Base-by-base conservation (phyloP, 1,140 invertebrate species). In the Drosophila carrolli region DNA sequence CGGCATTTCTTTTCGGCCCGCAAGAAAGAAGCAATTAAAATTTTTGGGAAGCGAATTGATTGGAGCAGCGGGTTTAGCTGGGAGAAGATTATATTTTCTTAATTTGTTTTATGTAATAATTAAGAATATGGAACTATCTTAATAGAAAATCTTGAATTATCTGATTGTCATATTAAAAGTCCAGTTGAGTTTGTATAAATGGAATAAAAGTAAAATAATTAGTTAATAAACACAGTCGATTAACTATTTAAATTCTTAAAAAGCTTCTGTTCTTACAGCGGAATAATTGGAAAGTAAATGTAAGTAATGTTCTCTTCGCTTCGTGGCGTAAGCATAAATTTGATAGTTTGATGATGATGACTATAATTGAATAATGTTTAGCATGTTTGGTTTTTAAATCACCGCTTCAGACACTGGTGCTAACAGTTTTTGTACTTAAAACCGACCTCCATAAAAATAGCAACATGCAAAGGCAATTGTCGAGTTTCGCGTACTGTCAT, bases 381-480 rank as follows among this genome's bases (percentile, higher is more conserved):
- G 43, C 48, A 38, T 55, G 58, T 41, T 68, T 50, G 9, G 16
- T 35, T 37, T 35, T 35, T 37, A 35, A 57, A 56, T 65, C 19
- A 23, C 58, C 47, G 51, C 43, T n/a, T 13, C 1, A 48, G 44
- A 47, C 43, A 13, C 61, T 67, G 62, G 56, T 76, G 62, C 40
- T 58, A 75, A 60, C 35, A 40, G 41, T 76, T 55, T 76, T 53
- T 32, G 37, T 59, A 41, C 40, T 44, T 50, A 40, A 41, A 35
- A 38, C n/a, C 47, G 74, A 68, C 74, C 73, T 76, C 63, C 74
- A 70, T 75, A 27, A 47, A 76, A 77, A 77, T 77, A 68, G 75
- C 73, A 40, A 75, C 73, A 75, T 75, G 73, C 71, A 66, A 68
- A 46, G 50, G 74, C 56, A 75, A 76, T 75, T 58, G 51, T 56